These are phyloP conservation scores for Meda fulgida DNA, from an alignment of 2,797 vertebrate genomes.

Conservation along the genomic window DNA sequence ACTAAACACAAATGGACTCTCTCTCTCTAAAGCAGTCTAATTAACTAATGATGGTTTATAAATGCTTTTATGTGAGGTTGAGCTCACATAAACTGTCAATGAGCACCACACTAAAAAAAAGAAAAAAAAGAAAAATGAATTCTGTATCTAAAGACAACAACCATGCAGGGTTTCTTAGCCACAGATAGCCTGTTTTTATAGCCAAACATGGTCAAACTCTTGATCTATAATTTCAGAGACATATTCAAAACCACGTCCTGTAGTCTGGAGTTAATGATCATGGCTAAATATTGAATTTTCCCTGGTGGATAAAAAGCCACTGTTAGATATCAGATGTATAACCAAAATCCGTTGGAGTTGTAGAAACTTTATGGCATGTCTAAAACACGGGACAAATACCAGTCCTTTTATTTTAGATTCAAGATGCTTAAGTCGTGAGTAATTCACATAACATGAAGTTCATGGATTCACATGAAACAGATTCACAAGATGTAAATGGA, in stretches of 20 bases:
- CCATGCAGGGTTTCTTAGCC: background rate
- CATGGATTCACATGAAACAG: too few relatives aligned
- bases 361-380: too few relatives aligned
- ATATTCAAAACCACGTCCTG: constrained; percentile 10
- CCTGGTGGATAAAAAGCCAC: background rate
- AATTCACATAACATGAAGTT: too few relatives aligned
- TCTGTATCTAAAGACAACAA: background rate
- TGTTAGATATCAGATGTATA: too few relatives aligned
- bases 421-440: too few relatives aligned
- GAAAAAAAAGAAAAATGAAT: background rate
- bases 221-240: background rate
- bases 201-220: background rate
- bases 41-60: constrained; percentile 5
- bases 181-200: background rate
- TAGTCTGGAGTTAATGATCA: constrained; percentile 16
- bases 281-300: constrained; percentile 5
- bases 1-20: background rate
- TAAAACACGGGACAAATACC: too few relatives aligned
- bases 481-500: too few relatives aligned
- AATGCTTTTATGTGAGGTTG: background rate
- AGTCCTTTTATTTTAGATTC: too few relatives aligned
- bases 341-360: too few relatives aligned
- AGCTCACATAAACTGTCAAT: too few relatives aligned
- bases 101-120: background rate
- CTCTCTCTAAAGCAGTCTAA: background rate